These are phyloP conservation scores for Sebastes jordani DNA, from an alignment of 2,797 vertebrate genomes.

Conservation along the genomic window DNA sequence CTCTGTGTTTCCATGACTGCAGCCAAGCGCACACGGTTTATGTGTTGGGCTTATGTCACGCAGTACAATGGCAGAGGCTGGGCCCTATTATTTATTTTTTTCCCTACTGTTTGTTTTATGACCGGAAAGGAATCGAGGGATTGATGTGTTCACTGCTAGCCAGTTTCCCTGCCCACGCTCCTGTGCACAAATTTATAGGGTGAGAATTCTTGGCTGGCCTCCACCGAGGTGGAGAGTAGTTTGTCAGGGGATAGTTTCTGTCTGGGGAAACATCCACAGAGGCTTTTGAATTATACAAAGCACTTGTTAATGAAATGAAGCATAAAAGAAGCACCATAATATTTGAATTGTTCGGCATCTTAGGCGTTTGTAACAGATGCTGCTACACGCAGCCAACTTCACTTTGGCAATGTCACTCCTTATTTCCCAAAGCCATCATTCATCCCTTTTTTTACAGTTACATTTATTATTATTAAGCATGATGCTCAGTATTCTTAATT, in stretches of 20 bases:
- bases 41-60: conserved; percentile 45
- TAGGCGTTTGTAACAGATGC: conserved; percentile 63
- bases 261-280: conserved; percentile 54
- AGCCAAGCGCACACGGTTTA: conserved; percentile 21
- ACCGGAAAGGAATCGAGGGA: conserved; percentile 47
- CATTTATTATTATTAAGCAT: conserved; percentile 28
- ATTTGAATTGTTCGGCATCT: conserved; percentile 57
- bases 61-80: conserved; percentile 22
- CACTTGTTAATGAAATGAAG: conserved; percentile 64
- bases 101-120: conserved; percentile 60
- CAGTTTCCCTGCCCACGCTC: conserved; percentile 33
- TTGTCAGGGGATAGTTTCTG: conserved; percentile 55
- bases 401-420: conserved; percentile 63
- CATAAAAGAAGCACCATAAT: conserved; percentile 53
- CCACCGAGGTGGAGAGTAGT: conserved; percentile 35
- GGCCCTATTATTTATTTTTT: conserved; percentile 50
- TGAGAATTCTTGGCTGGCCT: conserved; percentile 48
- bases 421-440: conserved; percentile 65
- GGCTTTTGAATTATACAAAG: conserved; percentile 55
- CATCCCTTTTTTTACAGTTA: conserved; percentile 54
- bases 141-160: conserved; percentile 49
- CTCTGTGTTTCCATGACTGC: conserved; percentile 50
- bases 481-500: conserved; percentile 45
- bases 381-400: conserved; percentile 59
- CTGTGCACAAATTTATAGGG: conserved; percentile 50